Percentiles rank a stretch among this genome's conserved stretches.
phyloP scores from a whole-genome alignment of 2,113 vertebrate species.

The Myotis yumanensis region DNA sequence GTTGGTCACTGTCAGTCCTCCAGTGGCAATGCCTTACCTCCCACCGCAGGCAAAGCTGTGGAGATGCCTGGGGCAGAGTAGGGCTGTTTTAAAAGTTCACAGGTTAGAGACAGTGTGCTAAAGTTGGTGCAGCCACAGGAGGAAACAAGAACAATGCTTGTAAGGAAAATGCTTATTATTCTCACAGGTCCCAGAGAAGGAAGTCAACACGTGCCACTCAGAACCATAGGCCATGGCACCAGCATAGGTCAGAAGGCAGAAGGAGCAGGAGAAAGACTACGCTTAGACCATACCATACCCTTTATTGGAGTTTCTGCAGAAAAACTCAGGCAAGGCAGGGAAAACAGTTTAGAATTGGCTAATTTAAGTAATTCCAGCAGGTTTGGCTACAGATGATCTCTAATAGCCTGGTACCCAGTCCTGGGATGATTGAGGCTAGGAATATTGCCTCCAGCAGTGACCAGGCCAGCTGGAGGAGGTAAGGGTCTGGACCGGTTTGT shows the following conservation, averaged over 20 bases:
- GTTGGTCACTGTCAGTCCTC: background rate
- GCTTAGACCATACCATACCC: rapidly evolving
- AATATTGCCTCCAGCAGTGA: background rate
- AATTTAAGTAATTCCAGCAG: background rate
- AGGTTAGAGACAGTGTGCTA: background rate
- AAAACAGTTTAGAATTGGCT: background rate
- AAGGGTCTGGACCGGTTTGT: background rate
- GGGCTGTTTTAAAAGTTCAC: background rate
- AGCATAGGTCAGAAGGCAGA: background rate
- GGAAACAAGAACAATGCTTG: background rate
- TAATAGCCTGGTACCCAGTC: background rate
- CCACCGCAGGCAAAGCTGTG: background rate
- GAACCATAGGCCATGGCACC: background rate
- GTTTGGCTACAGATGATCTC: background rate
- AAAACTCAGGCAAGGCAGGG: background rate
- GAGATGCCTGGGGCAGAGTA: background rate
- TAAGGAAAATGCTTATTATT: background rate
- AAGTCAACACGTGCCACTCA: rapidly evolving
- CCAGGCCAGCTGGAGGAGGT: background rate
- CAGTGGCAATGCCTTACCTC: background rate
- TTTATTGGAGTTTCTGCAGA: background rate
- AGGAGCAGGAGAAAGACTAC: background rate
- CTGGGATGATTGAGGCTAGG: background rate
- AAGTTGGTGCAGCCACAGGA: background rate
- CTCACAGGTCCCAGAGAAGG: background rate